Evolutionary conservation across 1,140 invertebrate genomes (phyloP).

Genomic region (Ceratina australensis): DNA sequence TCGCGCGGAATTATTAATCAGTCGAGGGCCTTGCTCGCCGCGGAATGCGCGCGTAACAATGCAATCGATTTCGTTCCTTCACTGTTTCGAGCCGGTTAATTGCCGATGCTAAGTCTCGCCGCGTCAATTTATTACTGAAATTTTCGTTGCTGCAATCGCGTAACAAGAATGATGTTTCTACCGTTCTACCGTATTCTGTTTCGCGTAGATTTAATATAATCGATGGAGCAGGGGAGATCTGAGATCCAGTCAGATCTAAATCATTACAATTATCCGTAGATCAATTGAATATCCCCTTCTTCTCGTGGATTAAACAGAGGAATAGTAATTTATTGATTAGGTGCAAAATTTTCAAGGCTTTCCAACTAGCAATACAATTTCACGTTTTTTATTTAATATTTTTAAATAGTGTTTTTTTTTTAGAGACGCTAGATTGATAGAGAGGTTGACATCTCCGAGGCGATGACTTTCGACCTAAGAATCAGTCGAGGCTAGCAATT

Average conservation of each 20-base stretch:
- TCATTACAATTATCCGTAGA: background rate
- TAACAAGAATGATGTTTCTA: conserved; percentile 1
- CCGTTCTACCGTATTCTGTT: conserved; percentile 6
- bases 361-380: no score
- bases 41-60: background rate
- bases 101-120: no score
- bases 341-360: no score
- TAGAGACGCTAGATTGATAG: background rate
- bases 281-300: background rate
- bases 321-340: no score
- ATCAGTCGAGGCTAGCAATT: background rate
- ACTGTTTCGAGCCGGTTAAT: background rate
- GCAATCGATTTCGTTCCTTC: background rate
- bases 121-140: background rate
- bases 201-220: background rate
- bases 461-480: conserved; percentile 53
- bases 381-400: background rate
- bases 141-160: no score
- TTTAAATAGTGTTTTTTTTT: background rate
- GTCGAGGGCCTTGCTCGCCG: background rate
- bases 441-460: conserved; percentile 15
- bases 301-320: background rate
- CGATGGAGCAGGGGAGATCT: background rate
- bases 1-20: background rate
- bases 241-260: background rate